Evolutionary conservation across 2,888 invertebrate species (phyloP), one percentile per base, ranked within the genome.

Genomic region (Conchocele bisecta): DNA sequence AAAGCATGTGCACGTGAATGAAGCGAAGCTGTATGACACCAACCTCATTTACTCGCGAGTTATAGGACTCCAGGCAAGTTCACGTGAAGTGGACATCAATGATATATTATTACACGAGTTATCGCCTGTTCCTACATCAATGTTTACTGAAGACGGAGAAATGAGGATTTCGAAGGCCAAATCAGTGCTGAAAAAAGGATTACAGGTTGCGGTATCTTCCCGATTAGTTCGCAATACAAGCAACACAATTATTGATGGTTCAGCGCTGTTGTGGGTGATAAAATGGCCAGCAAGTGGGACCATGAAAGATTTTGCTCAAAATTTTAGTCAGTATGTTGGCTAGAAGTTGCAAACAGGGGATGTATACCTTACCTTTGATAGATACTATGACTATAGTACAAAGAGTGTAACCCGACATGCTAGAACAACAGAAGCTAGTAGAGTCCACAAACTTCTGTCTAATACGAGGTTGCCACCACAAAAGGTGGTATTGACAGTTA

Each of bases 81-180:
- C 33, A 28, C 22, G 64, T 15, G 58, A 63, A 20, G 39, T 64
- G 7, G 70, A 58, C 22, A 24, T 61, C 6, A 29, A 48, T 11
- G 24, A 37, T 33, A 1, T 68, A 1, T 17, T 61, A 1, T n/a
- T 33, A 4, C 28, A 61, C 28, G 57, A 68, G 28, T 33, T 68
- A 3, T 17, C 61, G 1, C 61, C 51, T 22, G 64, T 70, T 1
- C 70, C 70, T 26, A 60, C 60, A 3, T 65, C 59, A 1, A 65
- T 65, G 70, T 65, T 65, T 48, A n/a, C 39, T 24, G 59, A 59
- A n/a, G 54, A 17, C 29, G 59, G 70, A 15, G 37, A 65, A n/a
- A 39, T 51, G 39, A 63, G 60, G 35, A 53, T 50, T 15, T 31
- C 28, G 11, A 64, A 28, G 20, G 17, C 54, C 28, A 56, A 64